Evolutionary conservation across 2,888 invertebrate species (phyloP), one percentile per base, ranked within the genome.

Genomic region (Nomada flava): DNA sequence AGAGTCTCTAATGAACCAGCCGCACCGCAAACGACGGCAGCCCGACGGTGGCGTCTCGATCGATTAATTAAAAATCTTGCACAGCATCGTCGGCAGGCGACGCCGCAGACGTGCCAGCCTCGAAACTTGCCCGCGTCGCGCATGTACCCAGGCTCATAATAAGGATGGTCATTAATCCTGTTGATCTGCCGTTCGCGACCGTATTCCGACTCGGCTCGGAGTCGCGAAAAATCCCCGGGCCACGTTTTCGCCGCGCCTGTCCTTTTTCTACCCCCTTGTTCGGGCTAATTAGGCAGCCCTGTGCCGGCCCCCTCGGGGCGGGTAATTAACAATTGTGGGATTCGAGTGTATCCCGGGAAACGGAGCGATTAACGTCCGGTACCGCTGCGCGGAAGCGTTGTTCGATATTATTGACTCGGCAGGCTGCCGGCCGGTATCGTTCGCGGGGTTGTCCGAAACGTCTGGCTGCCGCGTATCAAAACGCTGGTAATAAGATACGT

Each of bases 1-100:
- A 93, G 93, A 93, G 92, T 91, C 92, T 93, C 93, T 93, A 93
- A 93, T 93, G 93, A 93, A 93, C 89, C 93, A 92, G 91, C 91
- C 91, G 90, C 90, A 88, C 91, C 91, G 91, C 92, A 91, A 92
- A 92, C 91, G 92, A 91, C 91, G 91, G 76, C 89, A 86, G 88
- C 88, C 76, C 90, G 89, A 90, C 90, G 89, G 90, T 90, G 88
- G 90, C 92, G 91, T 92, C 93, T 93, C 92, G 91, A 93, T 93
- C 93, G 91, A 93, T 93, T 91, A 91, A 92, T 93, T 91, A 92
- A 92, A 92, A 93, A 92, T 92, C 91, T 89, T 91, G 84, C 88
- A 87, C 88, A 87, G 88, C 91, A 89, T 89, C 85, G 83, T 75
- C 85, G 79, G 60, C 62, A 75, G 75, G 84, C 84, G 77, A 78